A percentile compares a stretch with the other conserved stretches of the same genome.
phyloP scores from a whole-genome alignment of 2,797 vertebrate genomes.

The Lates japonicus region DNA sequence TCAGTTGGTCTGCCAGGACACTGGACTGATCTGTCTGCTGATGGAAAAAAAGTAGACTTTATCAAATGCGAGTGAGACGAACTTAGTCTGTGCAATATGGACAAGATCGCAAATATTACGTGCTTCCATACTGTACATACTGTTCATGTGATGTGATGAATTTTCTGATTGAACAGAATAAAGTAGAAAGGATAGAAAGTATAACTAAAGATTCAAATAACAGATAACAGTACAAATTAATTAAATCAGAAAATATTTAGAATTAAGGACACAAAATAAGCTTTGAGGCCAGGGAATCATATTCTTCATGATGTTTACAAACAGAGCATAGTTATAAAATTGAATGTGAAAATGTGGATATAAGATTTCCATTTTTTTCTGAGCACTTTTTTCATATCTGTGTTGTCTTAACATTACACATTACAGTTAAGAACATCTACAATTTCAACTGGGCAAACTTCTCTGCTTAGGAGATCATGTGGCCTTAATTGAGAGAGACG shows the following conservation, averaged over 20 bases:
- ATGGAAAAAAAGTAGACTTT: neutral
- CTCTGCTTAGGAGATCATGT: neutral
- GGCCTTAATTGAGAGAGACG: neutral
- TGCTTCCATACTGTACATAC: neutral
- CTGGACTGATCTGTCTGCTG: neutral
- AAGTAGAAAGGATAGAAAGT: neutral
- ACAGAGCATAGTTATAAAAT: neutral
- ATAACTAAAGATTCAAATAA: neutral
- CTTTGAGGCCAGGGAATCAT: too few relatives aligned
- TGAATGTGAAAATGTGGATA: neutral
- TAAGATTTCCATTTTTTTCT: too few relatives aligned
- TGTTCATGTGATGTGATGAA: neutral
- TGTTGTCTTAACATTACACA: neutral
- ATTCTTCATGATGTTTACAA: neutral
- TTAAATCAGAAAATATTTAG: neutral
- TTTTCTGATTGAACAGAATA: neutral
- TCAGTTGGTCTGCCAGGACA: slow-evolving; percentile 2
- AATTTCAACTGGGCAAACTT: neutral
- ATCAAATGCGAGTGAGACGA: neutral
- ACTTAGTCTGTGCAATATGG: neutral
- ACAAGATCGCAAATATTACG: neutral
- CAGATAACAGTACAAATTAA: too few relatives aligned
- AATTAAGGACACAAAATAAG: neutral
- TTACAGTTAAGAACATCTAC: neutral
- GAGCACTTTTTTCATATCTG: neutral